Percentiles rank a stretch among this genome's conserved stretches.
These are phyloP conservation scores for Pandemis heparana DNA, from an alignment of 2,888 invertebrate genomes.

Conservation along the genomic window DNA sequence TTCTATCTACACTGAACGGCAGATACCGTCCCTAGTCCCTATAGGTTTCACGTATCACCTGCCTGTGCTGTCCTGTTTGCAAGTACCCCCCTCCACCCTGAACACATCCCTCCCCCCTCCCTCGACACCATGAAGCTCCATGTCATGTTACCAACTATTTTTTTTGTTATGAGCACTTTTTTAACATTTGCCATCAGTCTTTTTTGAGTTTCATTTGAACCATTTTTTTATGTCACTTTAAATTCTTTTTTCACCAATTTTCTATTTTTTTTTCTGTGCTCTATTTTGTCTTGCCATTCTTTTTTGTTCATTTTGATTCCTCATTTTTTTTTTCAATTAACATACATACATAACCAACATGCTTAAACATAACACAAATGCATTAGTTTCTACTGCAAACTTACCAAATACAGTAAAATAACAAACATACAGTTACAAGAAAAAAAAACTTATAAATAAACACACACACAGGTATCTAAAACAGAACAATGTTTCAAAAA, in stretches of 20 bases:
- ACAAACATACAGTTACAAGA: constrained; percentile 17
- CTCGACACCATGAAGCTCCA: neutral
- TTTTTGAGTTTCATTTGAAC: constrained; percentile 13
- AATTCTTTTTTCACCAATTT: constrained; percentile 44
- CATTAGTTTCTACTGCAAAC: constrained; percentile 44
- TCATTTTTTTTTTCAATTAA: constrained; percentile 33
- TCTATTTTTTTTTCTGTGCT: constrained; percentile 44
- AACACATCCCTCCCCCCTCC: constrained; percentile 5
- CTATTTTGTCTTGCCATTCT: constrained; percentile 34
- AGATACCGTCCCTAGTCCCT: constrained; percentile 8
- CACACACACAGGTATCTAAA: neutral
- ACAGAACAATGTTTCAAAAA: constrained; percentile 18
- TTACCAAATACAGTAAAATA: constrained; percentile 48
- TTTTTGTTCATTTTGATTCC: constrained; percentile 39
- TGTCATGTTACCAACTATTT: neutral
- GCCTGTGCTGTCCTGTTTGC: neutral
- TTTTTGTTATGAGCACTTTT: constrained; percentile 21
- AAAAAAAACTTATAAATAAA: neutral
- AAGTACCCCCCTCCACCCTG: neutral
- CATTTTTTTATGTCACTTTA: constrained; percentile 42
- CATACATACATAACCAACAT: constrained; percentile 35
- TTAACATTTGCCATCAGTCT: constrained; percentile 1
- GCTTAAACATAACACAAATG: constrained; percentile 36
- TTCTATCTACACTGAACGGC: constrained; percentile 14
- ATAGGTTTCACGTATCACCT: neutral